phyloP scores from a whole-genome alignment of 1,140 invertebrate species.

The Eurytemora carolleeae region DNA sequence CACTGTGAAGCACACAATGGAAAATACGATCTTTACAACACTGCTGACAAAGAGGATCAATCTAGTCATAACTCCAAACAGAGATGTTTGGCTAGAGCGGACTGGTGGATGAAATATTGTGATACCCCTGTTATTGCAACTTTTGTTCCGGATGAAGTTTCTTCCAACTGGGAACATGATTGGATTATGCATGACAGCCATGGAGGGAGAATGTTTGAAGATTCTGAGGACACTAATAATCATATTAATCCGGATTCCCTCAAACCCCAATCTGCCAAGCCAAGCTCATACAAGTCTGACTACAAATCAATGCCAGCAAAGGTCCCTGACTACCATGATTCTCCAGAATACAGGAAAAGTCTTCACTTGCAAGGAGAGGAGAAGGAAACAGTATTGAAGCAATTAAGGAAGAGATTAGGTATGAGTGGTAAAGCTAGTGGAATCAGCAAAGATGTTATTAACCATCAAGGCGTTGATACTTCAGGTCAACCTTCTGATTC shows the following conservation, averaged over 20 bases:
- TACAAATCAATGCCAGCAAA: neutral
- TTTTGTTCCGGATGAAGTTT: constrained; percentile 6
- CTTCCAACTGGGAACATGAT: constrained; percentile 7
- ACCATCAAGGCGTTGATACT: neutral
- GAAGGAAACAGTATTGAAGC: neutral
- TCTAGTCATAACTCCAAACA: neutral
- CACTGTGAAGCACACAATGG: constrained; percentile 9
- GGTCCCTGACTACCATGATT: neutral
- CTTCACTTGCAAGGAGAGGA: neutral
- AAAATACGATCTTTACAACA: constrained; percentile 4
- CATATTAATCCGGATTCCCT: constrained; percentile 8
- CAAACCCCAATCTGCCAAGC: neutral
- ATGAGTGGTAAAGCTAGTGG: neutral
- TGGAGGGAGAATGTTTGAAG: constrained; percentile 12
- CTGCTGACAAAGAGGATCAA: neutral
- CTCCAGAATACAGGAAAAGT: neutral
- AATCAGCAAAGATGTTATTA: neutral
- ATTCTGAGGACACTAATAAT: neutral
- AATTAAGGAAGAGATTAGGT: neutral
- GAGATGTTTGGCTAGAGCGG: neutral
- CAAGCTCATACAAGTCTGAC: neutral
- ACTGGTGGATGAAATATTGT: constrained; percentile 5
- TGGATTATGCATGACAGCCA: constrained; percentile 8
- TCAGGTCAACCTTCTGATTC: neutral
- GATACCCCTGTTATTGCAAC: constrained; percentile 6